phyloP scores from a whole-genome alignment of 1,140 invertebrate genomes.

The Drosophila repleta region DNA sequence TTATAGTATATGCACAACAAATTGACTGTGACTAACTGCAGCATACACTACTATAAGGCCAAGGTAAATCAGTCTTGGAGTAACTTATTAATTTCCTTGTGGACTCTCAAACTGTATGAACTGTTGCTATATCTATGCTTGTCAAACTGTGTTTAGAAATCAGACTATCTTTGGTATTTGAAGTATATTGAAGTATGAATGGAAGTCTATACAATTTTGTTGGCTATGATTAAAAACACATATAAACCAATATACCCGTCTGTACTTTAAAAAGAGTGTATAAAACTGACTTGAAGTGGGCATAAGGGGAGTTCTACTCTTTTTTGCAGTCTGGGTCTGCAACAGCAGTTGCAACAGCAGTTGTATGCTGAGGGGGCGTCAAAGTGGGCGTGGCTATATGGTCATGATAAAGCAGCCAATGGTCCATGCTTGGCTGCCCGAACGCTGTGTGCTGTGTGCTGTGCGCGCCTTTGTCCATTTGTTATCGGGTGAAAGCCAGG shows the following conservation, averaged over 20 bases:
- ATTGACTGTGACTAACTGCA: not conserved
- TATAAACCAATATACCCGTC: not conserved
- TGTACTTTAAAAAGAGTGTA: not conserved
- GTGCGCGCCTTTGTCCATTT: conserved; percentile 7
- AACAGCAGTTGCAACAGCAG: not conserved
- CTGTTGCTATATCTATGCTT: too few relatives aligned
- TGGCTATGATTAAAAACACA: too few relatives aligned
- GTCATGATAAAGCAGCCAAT: not conserved
- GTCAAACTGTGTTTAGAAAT: too few relatives aligned
- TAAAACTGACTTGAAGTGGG: not conserved
- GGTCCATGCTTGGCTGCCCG: conserved; percentile 37
- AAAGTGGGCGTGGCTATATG: not conserved
- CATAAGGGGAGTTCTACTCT: not conserved
- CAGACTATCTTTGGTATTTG: too few relatives aligned
- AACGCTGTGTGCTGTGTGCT: not conserved
- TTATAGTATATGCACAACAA: too few relatives aligned
- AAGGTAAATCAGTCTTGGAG: too few relatives aligned
- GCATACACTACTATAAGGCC: not conserved
- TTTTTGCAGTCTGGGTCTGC: not conserved
- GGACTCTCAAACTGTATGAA: too few relatives aligned
- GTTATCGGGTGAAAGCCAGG: conserved; percentile 58
- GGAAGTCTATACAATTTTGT: too few relatives aligned
- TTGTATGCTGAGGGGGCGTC: too few relatives aligned
- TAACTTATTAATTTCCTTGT: too few relatives aligned
- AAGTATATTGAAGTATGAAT: too few relatives aligned